Evolutionary conservation across 2,888 invertebrate species (phyloP).

Genomic region (Tachina fera): DNA sequence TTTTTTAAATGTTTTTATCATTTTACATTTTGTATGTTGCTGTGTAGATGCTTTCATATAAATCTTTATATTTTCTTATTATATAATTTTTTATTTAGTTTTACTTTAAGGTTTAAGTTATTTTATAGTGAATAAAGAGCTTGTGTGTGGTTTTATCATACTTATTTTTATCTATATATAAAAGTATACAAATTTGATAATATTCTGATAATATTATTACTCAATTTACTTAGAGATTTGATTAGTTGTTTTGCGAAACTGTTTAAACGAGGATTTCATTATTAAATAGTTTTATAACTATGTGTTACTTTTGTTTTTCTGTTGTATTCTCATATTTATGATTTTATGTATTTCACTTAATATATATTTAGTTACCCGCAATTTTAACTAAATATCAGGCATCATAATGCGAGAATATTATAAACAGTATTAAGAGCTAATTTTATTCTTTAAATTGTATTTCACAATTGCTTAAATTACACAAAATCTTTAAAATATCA

Average conservation of each 20-base stretch:
- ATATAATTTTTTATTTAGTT: constrained; percentile 24
- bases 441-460: too few relatives aligned
- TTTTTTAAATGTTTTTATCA: background rate
- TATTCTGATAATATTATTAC: too few relatives aligned
- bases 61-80: constrained; percentile 22
- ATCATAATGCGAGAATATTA: too few relatives aligned
- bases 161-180: constrained; percentile 1
- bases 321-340: too few relatives aligned
- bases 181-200: too few relatives aligned
- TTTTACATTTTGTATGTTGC: constrained; percentile 14
- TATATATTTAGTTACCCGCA: too few relatives aligned
- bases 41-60: constrained; percentile 15
- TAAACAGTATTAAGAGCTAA: too few relatives aligned
- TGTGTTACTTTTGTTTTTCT: too few relatives aligned
- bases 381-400: too few relatives aligned
- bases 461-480: too few relatives aligned
- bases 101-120: constrained; percentile 13
- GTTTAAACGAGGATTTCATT: constrained; percentile 3
- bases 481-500: background rate
- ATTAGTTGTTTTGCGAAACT: background rate
- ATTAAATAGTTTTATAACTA: background rate
- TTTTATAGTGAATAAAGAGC: constrained; percentile 25
- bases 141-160: constrained; percentile 1
- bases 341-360: too few relatives aligned
- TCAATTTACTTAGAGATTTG: background rate